These are phyloP conservation scores for Rhadinocentrus ornatus DNA, from an alignment of 2,797 vertebrate genomes.

Conservation along the genomic window DNA sequence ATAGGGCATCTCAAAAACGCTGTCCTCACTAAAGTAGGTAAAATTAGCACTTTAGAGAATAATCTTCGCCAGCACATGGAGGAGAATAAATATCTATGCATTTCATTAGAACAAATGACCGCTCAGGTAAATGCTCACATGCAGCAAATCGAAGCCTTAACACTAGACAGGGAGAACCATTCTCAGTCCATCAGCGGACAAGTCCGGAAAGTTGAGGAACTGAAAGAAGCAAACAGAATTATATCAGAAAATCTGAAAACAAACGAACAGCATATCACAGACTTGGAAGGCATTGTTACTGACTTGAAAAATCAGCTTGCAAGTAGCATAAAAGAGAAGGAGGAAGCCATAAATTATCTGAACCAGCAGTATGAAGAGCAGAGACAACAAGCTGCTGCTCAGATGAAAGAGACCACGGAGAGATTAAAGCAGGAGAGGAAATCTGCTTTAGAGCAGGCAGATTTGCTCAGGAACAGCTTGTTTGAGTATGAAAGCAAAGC, in stretches of 20 bases:
- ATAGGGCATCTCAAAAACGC: slow-evolving; percentile 80
- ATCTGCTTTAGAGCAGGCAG: slow-evolving; percentile 83
- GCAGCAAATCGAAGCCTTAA: slow-evolving; percentile 86
- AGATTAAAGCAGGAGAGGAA: slow-evolving; percentile 85
- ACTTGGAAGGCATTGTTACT: slow-evolving; percentile 80
- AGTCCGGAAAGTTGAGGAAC: slow-evolving; percentile 85
- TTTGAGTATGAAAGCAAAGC: slow-evolving; percentile 89
- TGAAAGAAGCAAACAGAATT: slow-evolving; percentile 85
- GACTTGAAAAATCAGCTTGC: slow-evolving; percentile 87
- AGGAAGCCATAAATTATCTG: slow-evolving; percentile 86
- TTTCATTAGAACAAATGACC: slow-evolving; percentile 83
- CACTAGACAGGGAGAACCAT: slow-evolving; percentile 84
- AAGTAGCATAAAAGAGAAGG: slow-evolving; percentile 85
- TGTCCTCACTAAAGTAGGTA: slow-evolving; percentile 75
- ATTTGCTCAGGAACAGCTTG: slow-evolving; percentile 82
- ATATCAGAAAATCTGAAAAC: slow-evolving; percentile 85
- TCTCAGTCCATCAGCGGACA: slow-evolving; percentile 86
- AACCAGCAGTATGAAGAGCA: slow-evolving; percentile 84
- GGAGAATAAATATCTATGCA: slow-evolving; percentile 82
- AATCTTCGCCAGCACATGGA: slow-evolving; percentile 80
- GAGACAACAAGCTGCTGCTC: slow-evolving; percentile 71
- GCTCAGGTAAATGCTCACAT: slow-evolving; percentile 87
- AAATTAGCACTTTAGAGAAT: slow-evolving; percentile 87
- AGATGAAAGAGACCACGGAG: slow-evolving; percentile 81
- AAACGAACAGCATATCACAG: slow-evolving; percentile 81